Conservation (phyloP, 2,113 vertebrate genomes). For the Amblyornis subalaris region DNA sequence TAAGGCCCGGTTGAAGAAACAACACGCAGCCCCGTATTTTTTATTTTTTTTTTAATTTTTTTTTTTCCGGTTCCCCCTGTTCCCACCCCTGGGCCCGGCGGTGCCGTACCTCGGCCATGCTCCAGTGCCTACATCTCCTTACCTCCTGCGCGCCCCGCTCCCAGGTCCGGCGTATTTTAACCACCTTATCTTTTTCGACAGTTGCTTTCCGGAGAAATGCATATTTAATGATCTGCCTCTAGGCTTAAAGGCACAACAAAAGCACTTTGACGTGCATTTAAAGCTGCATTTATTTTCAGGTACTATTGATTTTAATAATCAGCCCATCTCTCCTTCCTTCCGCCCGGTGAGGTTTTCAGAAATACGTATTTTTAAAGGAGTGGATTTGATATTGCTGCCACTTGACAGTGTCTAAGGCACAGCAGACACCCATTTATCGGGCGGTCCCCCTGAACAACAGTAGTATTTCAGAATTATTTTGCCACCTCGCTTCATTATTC, state of each 20-base stretch:
- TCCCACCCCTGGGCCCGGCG: constrained; percentile 17
- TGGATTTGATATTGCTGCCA: constrained; percentile 2
- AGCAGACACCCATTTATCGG: not conserved
- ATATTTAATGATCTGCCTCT: constrained; percentile 81
- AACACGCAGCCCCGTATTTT: constrained; percentile 68
- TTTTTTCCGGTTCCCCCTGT: not conserved
- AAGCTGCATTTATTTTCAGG: constrained; percentile 67
- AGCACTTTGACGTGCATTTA: constrained; percentile 71
- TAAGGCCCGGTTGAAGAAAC: constrained; percentile 78
- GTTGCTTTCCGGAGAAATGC: constrained; percentile 78
- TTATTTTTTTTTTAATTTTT: not conserved
- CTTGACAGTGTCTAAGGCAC: not conserved
- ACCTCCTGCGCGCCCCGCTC: constrained; percentile 44
- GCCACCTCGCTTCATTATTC: constrained; percentile 43
- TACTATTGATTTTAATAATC: constrained; percentile 57
- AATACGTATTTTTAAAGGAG: not conserved
- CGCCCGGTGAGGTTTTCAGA: not conserved
- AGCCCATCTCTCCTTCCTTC: not conserved
- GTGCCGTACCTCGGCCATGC: constrained; percentile 51
- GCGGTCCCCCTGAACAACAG: not conserved
- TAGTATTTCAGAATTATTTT: not conserved
- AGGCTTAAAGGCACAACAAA: constrained; percentile 80
- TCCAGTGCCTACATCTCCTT: constrained; percentile 51
- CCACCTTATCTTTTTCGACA: constrained; percentile 75
- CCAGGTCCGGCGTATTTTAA: constrained; percentile 63